Conservation (phyloP, 2,888 invertebrate genomes). For the Labia minor region DNA sequence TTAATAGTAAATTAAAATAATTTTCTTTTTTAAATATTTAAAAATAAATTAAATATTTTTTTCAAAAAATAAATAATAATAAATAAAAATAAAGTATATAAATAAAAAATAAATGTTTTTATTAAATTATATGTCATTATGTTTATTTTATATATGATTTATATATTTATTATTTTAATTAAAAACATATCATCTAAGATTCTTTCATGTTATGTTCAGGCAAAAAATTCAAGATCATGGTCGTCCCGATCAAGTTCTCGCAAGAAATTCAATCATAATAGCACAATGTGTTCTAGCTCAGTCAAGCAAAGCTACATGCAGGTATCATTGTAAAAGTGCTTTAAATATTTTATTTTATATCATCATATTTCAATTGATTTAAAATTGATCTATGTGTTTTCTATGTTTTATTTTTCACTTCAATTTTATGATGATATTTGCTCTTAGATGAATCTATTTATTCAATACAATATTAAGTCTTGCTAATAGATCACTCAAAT, state of each 20-base stretch:
- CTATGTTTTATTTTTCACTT: slow-evolving; percentile 25
- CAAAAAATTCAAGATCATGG: slow-evolving; percentile 18
- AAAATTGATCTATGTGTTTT: too few species aligned
- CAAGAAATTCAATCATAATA: slow-evolving; percentile 24
- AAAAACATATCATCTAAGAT: not conserved
- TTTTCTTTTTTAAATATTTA: too few species aligned
- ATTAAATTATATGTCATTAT: not conserved
- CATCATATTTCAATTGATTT: not conserved
- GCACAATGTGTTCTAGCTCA: slow-evolving; percentile 28
- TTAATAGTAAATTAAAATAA: not conserved
- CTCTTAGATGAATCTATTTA: too few species aligned
- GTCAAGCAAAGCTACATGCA: slow-evolving; percentile 41
- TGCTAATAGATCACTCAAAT: too few species aligned
- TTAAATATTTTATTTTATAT: not conserved
- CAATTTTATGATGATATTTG: too few species aligned
- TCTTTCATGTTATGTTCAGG: slow-evolving; percentile 1
- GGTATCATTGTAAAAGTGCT: slow-evolving; percentile 35
- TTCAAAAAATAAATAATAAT: too few species aligned
- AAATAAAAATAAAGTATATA: too few species aligned
- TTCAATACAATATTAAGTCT: too few species aligned
- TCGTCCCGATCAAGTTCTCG: slow-evolving; percentile 19
- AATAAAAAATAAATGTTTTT: too few species aligned
- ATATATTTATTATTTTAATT: not conserved
- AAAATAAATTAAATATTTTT: too few species aligned
- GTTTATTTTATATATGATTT: not conserved